These are phyloP conservation scores for Aldabrachelys gigantea DNA, from an alignment of 2,113 vertebrate genomes.

Conservation along the genomic window DNA sequence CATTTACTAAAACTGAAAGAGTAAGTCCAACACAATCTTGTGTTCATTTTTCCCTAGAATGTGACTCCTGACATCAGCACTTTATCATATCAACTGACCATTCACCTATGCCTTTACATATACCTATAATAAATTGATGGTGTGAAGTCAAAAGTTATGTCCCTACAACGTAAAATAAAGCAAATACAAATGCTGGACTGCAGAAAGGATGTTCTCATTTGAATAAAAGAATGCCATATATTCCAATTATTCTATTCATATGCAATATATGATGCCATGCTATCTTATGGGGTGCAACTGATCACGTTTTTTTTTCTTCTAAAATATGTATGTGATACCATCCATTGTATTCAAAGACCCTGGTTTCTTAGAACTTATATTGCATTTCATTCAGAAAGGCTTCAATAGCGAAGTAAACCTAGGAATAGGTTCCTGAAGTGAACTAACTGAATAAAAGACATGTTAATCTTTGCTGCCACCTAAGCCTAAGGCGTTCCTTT, in stretches of 20 bases:
- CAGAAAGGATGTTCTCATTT: background rate
- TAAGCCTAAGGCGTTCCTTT: background rate
- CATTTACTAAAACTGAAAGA: background rate
- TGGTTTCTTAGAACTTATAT: background rate
- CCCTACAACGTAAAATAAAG: background rate
- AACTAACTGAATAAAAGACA: background rate
- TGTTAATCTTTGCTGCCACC: background rate
- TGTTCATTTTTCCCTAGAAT: background rate
- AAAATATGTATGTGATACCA: background rate
- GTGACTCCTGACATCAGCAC: background rate
- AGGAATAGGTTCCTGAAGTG: background rate
- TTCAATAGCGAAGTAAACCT: background rate
- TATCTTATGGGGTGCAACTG: background rate
- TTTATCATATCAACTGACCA: background rate
- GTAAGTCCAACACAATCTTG: background rate
- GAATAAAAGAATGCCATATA: background rate
- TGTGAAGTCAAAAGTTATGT: background rate
- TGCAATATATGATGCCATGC: background rate
- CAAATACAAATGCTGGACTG: background rate
- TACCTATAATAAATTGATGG: background rate
- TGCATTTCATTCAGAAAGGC: background rate
- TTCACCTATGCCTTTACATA: too few species aligned
- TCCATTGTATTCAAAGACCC: background rate
- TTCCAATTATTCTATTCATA: background rate
- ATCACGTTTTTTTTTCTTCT: background rate